Evolutionary conservation across 1,140 invertebrate genomes (phyloP).

Genomic region (Drosophila navojoa): DNA sequence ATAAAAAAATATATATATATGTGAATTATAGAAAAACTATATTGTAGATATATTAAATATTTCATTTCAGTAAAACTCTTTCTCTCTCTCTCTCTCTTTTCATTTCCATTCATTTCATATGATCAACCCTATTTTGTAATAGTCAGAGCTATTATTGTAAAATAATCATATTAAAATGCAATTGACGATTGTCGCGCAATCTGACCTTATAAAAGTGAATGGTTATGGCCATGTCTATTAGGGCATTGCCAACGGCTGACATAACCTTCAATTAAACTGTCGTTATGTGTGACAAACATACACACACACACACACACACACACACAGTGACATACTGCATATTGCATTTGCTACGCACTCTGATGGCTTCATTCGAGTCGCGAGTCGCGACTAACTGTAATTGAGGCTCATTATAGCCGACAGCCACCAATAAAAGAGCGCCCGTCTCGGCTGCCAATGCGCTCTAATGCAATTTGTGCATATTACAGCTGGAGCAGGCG

Average conservation of each 20-base stretch:
- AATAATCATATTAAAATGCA: slow-evolving; percentile 51
- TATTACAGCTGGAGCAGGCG: slow-evolving; percentile 3
- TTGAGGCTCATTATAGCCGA: slow-evolving; percentile 34
- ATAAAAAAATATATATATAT: too few relatives aligned
- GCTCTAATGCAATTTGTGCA: slow-evolving; percentile 21
- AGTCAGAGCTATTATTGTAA: slow-evolving; percentile 27
- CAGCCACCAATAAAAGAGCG: slow-evolving; percentile 16
- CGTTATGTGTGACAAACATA: slow-evolving; percentile 41
- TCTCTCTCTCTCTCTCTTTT: neutral
- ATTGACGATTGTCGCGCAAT: slow-evolving; percentile 34
- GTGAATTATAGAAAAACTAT: too few relatives aligned
- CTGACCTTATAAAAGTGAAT: slow-evolving; percentile 24
- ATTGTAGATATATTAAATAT: too few relatives aligned
- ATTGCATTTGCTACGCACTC: neutral
- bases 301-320: neutral
- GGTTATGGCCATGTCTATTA: slow-evolving; percentile 4
- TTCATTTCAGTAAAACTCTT: too few relatives aligned
- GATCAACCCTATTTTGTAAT: slow-evolving; percentile 7
- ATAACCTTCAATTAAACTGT: slow-evolving; percentile 69
- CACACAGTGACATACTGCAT: slow-evolving; percentile 1
- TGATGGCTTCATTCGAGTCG: slow-evolving; percentile 1
- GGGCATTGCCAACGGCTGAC: slow-evolving; percentile 9
- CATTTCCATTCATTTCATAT: too few relatives aligned
- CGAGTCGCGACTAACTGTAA: slow-evolving; percentile 25
- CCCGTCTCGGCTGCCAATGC: slow-evolving; percentile 1